These are phyloP conservation scores for Semnornis frantzii DNA, from an alignment of 2,113 vertebrate species.

Conservation along the genomic window DNA sequence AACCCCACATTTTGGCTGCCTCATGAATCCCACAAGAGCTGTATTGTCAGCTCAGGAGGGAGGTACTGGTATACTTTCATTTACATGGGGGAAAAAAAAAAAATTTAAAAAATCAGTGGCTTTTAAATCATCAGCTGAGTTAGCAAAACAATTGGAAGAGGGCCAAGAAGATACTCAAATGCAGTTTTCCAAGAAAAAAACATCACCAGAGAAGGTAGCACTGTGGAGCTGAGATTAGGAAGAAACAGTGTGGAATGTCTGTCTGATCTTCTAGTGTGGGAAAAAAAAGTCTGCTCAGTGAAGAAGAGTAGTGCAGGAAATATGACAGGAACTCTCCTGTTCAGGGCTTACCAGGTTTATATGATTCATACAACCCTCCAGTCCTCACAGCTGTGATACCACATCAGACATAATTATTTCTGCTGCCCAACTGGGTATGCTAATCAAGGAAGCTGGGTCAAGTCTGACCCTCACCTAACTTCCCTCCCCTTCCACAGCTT, in stretches of 20 bases:
- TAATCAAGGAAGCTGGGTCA: slow-evolving; percentile 27
- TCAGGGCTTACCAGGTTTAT: neutral
- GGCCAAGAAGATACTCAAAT: neutral
- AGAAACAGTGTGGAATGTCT: neutral
- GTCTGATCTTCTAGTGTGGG: neutral
- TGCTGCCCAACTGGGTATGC: neutral
- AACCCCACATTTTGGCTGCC: neutral
- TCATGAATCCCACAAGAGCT: neutral
- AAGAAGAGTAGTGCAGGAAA: neutral
- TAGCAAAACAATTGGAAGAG: neutral
- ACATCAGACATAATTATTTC: neutral
- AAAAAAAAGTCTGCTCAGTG: neutral
- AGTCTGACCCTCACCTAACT: neutral
- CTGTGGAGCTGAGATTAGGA: neutral
- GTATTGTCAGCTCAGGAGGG: neutral
- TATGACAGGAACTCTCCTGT: neutral
- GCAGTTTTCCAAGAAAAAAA: neutral
- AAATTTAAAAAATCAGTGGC: neutral
- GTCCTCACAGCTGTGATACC: neutral
- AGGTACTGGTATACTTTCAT: neutral
- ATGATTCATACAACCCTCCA: neutral
- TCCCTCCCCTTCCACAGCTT: neutral
- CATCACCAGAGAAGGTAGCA: neutral
- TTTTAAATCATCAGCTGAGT: neutral
- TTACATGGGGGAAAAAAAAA: neutral